phyloP scores from a whole-genome alignment of 2,113 vertebrate genomes.

The Acanthochromis polyacanthus region DNA sequence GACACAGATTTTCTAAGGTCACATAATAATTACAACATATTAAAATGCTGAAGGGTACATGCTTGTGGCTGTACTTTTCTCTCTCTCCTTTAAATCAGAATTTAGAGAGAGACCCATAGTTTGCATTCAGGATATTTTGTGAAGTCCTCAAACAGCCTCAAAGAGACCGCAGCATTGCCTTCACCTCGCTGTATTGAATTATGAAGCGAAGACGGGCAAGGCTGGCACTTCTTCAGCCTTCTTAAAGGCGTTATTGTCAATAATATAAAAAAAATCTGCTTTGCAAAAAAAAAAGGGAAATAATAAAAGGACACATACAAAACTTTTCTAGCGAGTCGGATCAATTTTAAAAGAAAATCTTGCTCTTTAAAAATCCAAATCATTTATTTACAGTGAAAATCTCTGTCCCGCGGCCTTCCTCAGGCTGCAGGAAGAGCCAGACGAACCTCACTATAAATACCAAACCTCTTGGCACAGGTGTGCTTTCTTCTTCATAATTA shows the following conservation, averaged over 20 bases:
- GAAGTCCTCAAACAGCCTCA: neutral
- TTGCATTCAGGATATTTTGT: neutral
- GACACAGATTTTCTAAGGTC: neutral
- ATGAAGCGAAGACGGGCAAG: slow-evolving; percentile 5
- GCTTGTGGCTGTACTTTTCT: neutral
- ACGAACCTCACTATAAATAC: neutral
- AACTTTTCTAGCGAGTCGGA: neutral
- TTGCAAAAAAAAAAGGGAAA: neutral
- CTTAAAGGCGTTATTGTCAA: neutral
- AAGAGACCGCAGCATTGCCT: neutral
- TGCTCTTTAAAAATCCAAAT: too few species aligned
- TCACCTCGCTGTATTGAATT: slow-evolving; percentile 9
- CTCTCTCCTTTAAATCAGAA: neutral
- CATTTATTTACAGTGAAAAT: neutral
- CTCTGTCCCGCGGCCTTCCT: neutral
- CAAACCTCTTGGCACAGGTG: neutral
- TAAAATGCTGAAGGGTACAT: slow-evolving; percentile 1
- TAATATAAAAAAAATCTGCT: neutral
- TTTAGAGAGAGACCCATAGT: neutral
- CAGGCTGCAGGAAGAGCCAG: neutral
- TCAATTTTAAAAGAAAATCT: neutral
- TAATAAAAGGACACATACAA: too few species aligned
- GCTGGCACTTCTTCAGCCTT: slow-evolving; percentile 16
- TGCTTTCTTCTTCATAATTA: neutral
- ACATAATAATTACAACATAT: neutral